Base-by-base conservation (phyloP, 2,797 vertebrate genomes). In the Hydrocynus forskahlii region DNA sequence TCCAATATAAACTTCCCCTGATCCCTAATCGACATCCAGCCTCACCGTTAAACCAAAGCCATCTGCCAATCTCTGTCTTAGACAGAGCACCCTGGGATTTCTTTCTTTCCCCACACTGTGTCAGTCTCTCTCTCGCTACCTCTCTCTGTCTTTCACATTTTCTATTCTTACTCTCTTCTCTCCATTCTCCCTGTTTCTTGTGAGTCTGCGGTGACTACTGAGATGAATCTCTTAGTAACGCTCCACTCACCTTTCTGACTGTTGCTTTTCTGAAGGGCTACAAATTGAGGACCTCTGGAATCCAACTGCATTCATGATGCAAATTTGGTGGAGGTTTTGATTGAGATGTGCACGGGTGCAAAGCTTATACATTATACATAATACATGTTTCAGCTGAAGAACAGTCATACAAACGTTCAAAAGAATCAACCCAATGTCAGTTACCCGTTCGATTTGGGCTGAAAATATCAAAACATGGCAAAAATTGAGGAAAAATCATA, bases 171-270 rank as follows among this genome's bases (percentile, higher is more conserved):
- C 55, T 62, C 74, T 76, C 40, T 13, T 14, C 7, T 2, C 57
- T 71, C 21, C 21, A 54, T 54, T 40, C 59, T 63, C 29, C 25
- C 13, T 38, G 45, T 80, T 62, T 48, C 52, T 55, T 62, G 52
- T 54, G 64, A 59, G 55, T 67, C 45, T 45, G 66, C 48, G 40
- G 59, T 25, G n/a, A 25, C 66, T 3, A 62, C 74, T 63, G 74
- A 76, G 66, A 43, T 35, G 67, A 71, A 66, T 71, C 74, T 81
- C 74, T 76, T 62, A 76, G 80, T 76, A 64, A 64, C 45, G 57
- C 80, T 54, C 45, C 76, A 29, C 35, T 74, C 21, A 21, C 48
- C 50, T 55, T 50, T 13, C 69, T 76, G 57, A 76, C 45, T 50
- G 29, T 35, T 29, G 80, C 66, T 70, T 70, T 62, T 52, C 66